phyloP scores from a whole-genome alignment of 2,113 vertebrate genomes.

The Pampusana beccarii region DNA sequence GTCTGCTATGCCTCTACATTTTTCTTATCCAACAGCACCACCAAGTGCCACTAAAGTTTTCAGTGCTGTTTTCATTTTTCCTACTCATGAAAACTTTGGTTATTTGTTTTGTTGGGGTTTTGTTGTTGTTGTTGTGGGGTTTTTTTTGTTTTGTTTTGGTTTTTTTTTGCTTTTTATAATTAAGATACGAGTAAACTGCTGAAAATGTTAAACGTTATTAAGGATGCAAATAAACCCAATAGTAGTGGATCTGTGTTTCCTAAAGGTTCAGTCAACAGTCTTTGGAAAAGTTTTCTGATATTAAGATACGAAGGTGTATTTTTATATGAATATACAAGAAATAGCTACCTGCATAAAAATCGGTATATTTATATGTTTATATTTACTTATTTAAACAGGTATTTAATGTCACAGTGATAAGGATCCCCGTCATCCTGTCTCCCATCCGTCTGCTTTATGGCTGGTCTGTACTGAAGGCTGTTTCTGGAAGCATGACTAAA shows the following conservation, averaged over 20 bases:
- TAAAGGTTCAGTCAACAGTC: not conserved
- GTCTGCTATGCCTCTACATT: not conserved
- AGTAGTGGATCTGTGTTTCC: not conserved
- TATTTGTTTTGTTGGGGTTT: too few relatives aligned
- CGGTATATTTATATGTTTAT: not conserved
- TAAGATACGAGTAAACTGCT: not conserved
- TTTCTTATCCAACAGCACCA: conserved; percentile 83
- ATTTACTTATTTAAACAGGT: not conserved
- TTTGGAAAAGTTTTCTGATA: not conserved
- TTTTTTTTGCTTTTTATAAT: not conserved
- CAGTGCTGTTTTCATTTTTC: not conserved
- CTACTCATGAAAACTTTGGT: not conserved
- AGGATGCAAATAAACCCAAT: not conserved
- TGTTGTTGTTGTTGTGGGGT: too few relatives aligned
- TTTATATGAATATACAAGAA: not conserved
- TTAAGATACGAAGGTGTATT: not conserved
- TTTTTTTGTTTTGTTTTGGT: not conserved
- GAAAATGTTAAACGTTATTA: not conserved
- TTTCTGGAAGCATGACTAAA: not conserved
- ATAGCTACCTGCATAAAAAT: not conserved
- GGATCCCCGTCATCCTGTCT: not conserved
- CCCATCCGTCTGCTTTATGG: not conserved
- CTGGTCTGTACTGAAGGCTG: not conserved
- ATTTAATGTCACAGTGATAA: not conserved
- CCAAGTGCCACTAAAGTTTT: conserved; percentile 73